Evolutionary conservation across 2,113 vertebrate species (phyloP).

Genomic region (Silurus meridionalis): DNA sequence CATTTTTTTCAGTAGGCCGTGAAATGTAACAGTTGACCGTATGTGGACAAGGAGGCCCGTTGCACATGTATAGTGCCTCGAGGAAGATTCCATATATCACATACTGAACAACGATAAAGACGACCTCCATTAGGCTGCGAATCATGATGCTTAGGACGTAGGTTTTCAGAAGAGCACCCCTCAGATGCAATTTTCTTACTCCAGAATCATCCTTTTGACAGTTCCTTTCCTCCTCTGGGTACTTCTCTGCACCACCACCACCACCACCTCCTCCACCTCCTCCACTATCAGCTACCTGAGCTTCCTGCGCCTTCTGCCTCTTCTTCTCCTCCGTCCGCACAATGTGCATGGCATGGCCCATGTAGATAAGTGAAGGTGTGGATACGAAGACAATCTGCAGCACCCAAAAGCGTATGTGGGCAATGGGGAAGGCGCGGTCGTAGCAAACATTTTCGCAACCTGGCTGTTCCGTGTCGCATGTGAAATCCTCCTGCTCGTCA

Average conservation of each 20-base stretch:
- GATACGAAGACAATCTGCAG: constrained; percentile 98
- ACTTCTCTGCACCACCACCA: constrained; percentile 54
- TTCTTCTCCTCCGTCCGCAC: constrained; percentile 89
- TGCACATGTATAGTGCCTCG: constrained; percentile 83
- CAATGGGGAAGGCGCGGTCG: constrained; percentile 93
- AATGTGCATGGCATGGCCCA: constrained; percentile 91
- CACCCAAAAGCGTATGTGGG: constrained; percentile 97
- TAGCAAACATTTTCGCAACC: constrained; percentile 97
- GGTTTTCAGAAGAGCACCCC: constrained; percentile 86
- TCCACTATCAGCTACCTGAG: constrained; percentile 70
- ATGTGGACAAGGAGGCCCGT: constrained; percentile 86
- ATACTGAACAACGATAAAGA: constrained; percentile 92
- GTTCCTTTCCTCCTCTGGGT: constrained; percentile 54
- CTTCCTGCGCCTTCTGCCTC: constrained; percentile 67
- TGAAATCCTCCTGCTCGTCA: constrained; percentile 93
- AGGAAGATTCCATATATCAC: constrained; percentile 89
- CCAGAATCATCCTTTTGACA: constrained; percentile 65
- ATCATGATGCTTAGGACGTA: constrained; percentile 91
- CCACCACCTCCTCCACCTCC: constrained; percentile 62
- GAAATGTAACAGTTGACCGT: constrained; percentile 94
- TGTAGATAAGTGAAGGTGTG: constrained; percentile 91
- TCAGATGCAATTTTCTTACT: constrained; percentile 72
- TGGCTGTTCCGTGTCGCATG: constrained; percentile 87
- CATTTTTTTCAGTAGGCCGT: constrained; percentile 94
- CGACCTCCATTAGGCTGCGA: constrained; percentile 88